Percentiles rank a stretch among this genome's conserved stretches.
phyloP scores from a whole-genome alignment of 1,140 invertebrate genomes.

The Anagrus nilaparvatae region DNA sequence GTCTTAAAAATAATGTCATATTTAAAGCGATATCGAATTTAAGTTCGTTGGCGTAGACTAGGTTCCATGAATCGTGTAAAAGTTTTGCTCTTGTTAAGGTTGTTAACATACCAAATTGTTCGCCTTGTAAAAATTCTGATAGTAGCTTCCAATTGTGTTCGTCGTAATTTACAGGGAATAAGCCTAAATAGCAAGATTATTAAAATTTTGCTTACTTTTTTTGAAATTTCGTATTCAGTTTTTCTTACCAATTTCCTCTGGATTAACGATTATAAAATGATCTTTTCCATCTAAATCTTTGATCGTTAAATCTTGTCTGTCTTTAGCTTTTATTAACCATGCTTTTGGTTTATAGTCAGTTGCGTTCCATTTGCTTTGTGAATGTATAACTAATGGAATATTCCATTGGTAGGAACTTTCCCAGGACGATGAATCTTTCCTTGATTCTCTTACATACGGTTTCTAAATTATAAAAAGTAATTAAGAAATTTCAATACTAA shows the following conservation, averaged over 20 bases:
- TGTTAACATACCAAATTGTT: constrained; percentile 48
- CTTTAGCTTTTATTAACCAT: constrained; percentile 49
- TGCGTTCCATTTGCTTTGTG: constrained; percentile 47
- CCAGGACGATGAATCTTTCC: constrained; percentile 4
- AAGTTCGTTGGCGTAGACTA: constrained; percentile 66
- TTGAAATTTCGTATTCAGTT: constrained; percentile 3
- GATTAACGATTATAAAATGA: constrained; percentile 63
- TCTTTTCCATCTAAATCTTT: constrained; percentile 43
- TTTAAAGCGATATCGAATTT: constrained; percentile 59
- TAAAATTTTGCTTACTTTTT: not conserved
- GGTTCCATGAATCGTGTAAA: constrained; percentile 66
- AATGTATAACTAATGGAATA: constrained; percentile 52
- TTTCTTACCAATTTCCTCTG: constrained; percentile 62
- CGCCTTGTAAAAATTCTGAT: constrained; percentile 49
- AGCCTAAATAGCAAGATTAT: constrained; percentile 40
- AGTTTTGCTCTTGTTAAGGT: constrained; percentile 62
- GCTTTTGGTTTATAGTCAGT: constrained; percentile 39
- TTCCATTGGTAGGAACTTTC: constrained; percentile 43
- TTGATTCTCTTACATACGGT: constrained; percentile 52
- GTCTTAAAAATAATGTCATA: constrained; percentile 62
- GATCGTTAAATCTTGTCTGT: constrained; percentile 25
- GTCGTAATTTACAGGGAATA: constrained; percentile 77
- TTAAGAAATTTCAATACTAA: not conserved
- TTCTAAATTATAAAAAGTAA: constrained; percentile 35
- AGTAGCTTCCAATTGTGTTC: constrained; percentile 66